phyloP scores from a whole-genome alignment of 2,113 vertebrate genomes.

The Noturus placidus region DNA sequence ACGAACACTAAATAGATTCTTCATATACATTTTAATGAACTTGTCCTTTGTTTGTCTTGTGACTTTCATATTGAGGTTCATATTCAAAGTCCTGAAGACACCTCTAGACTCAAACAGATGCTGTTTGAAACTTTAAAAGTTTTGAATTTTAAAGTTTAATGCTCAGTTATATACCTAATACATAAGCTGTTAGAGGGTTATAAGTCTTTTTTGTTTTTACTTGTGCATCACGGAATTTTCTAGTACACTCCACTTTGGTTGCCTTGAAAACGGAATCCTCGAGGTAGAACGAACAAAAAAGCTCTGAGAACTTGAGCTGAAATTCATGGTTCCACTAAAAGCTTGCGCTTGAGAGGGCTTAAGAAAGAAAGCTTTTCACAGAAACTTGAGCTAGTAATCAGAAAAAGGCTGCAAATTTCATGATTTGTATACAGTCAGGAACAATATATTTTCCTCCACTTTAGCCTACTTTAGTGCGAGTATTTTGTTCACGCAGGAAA shows the following conservation, averaged over 20 bases:
- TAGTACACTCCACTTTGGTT: background rate
- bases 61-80: no score
- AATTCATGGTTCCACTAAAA: background rate
- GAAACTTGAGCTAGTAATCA: background rate
- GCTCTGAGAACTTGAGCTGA: background rate
- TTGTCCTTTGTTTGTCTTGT: no score
- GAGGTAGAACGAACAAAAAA: background rate
- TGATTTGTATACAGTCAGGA: background rate
- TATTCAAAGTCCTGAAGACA: background rate
- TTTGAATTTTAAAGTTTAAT: no score
- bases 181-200: background rate
- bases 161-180: no score
- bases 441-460: background rate
- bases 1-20: background rate
- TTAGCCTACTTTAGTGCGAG: background rate
- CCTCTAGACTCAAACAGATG: background rate
- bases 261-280: background rate
- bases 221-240: background rate
- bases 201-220: background rate
- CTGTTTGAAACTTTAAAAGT: background rate
- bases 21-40: no score
- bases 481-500: background rate
- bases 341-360: background rate
- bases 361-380: background rate
- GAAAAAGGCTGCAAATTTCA: background rate